A percentile compares a stretch with the other conserved stretches of the same genome.
Evolutionary conservation across 2,888 invertebrate species (phyloP).

Genomic region (Gonocerus acuteangulatus): DNA sequence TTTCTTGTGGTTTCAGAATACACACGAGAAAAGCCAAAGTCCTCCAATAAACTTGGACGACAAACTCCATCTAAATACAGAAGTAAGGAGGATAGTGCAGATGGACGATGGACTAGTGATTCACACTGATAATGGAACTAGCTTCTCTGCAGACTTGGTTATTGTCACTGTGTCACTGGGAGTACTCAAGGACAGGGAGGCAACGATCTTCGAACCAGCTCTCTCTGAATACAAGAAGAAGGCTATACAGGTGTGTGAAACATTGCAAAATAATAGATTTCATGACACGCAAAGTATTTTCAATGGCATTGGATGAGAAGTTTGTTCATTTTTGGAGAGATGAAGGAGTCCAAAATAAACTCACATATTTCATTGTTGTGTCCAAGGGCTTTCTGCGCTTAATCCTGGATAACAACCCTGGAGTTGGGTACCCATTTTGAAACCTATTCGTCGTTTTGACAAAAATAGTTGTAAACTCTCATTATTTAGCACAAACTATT

Average conservation of each 20-base stretch:
- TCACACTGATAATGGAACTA: constrained; percentile 50
- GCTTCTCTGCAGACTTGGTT: constrained; percentile 54
- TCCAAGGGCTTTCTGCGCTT: no score
- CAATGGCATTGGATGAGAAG: no score
- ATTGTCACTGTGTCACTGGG: constrained; percentile 62
- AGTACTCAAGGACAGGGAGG: constrained; percentile 55
- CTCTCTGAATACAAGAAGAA: constrained; percentile 51
- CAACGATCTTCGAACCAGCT: constrained; percentile 53
- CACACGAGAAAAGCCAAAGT: not conserved
- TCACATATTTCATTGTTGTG: no score
- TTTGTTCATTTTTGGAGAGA: no score
- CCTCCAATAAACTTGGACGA: not conserved
- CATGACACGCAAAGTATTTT: no score
- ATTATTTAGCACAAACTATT: no score
- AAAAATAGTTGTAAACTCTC: no score
- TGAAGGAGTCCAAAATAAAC: no score
- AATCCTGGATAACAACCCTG: no score
- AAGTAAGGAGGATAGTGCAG: constrained; percentile 32
- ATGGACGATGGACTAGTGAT: constrained; percentile 45
- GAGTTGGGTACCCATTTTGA: no score
- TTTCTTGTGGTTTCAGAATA: not conserved
- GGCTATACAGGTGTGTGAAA: constrained; percentile 52
- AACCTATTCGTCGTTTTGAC: no score
- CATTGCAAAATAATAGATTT: no score
- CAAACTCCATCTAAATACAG: constrained; percentile 3